Conservation (phyloP, 2,797 vertebrate species). For the Tarsius wallacei region DNA sequence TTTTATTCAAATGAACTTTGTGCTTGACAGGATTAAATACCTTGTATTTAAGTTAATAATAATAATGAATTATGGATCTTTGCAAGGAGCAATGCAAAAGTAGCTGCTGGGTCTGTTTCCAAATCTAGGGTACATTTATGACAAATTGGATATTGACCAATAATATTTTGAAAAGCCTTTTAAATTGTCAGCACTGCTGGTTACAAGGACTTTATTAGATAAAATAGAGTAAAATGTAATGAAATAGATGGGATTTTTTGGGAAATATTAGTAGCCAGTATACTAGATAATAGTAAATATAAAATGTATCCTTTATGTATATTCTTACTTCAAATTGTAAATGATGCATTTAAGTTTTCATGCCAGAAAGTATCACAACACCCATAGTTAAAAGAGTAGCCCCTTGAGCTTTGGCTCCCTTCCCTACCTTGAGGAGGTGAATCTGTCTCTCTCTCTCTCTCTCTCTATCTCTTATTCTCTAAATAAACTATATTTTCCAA, state of each 20-base stretch:
- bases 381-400: neutral
- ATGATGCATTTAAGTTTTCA: neutral
- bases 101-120: constrained; percentile 84
- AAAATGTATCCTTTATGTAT: constrained; percentile 76
- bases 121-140: constrained; percentile 88
- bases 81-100: constrained; percentile 85
- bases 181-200: constrained; percentile 81
- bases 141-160: constrained; percentile 87
- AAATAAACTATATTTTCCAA: too few species aligned
- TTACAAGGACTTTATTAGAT: constrained; percentile 87
- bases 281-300: constrained; percentile 74
- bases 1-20: constrained; percentile 23
- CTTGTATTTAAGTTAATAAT: constrained; percentile 81
- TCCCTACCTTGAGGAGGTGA: too few species aligned
- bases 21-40: constrained; percentile 75
- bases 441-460: too few species aligned
- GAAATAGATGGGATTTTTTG: constrained; percentile 86
- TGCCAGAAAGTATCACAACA: neutral
- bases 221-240: constrained; percentile 83
- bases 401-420: too few species aligned
- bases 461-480: too few species aligned
- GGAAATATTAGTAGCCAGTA: constrained; percentile 86
- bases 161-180: constrained; percentile 88
- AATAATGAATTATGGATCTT: constrained; percentile 86
- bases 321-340: constrained; percentile 32